Conservation (phyloP, 2,888 invertebrate genomes). For the Linnaemya tessellans region DNA sequence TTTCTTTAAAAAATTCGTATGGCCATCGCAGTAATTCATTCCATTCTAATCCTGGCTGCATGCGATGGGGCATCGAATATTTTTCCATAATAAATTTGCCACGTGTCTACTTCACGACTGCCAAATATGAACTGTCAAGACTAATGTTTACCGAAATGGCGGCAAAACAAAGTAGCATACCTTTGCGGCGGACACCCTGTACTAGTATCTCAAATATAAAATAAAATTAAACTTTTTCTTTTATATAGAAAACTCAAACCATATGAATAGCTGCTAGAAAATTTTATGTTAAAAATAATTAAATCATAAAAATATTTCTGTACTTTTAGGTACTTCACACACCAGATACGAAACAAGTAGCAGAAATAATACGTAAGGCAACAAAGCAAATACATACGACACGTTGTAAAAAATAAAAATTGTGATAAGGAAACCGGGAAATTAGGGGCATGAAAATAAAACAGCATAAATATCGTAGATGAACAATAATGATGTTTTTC, state of each 20-base stretch:
- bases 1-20: too few species aligned
- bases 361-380: neutral
- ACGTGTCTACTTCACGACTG: too few species aligned
- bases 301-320: neutral
- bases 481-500: neutral
- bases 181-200: too few species aligned
- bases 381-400: slow-evolving; percentile 6
- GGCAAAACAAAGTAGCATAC: too few species aligned
- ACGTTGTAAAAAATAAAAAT: slow-evolving; percentile 44
- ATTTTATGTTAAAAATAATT: neutral
- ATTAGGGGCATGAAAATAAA: slow-evolving; percentile 17
- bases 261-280: neutral
- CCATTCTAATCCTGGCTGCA: too few species aligned
- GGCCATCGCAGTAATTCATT: too few species aligned
- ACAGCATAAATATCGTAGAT: neutral
- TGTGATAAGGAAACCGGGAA: slow-evolving; percentile 65
- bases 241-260: neutral
- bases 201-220: neutral
- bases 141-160: too few species aligned
- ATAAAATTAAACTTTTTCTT: neutral
- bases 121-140: too few species aligned
- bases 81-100: too few species aligned
- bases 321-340: slow-evolving; percentile 10
- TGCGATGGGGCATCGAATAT: too few species aligned
- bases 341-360: neutral